Conservation (phyloP, 2,113 vertebrate species). For the Zosterops hypoxanthus region DNA sequence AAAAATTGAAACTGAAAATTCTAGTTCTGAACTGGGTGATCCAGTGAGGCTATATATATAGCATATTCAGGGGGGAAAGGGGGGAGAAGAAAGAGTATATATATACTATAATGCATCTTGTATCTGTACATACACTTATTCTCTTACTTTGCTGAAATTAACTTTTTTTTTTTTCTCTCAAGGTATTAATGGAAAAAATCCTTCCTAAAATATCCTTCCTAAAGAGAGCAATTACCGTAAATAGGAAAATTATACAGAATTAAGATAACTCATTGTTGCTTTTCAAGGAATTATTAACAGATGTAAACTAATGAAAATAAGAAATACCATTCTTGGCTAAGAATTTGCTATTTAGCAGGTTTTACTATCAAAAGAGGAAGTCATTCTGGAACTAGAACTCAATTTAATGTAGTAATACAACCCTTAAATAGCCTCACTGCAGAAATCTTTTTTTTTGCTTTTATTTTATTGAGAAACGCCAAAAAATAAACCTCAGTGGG, state of each 20-base stretch:
- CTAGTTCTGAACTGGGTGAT: background rate
- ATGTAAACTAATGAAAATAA: background rate
- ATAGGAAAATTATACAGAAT: background rate
- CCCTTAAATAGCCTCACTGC: background rate
- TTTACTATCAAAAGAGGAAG: background rate
- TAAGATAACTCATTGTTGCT: background rate
- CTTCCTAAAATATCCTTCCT: background rate
- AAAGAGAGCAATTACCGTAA: background rate
- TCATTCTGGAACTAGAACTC: background rate
- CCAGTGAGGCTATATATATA: background rate
- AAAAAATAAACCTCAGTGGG: background rate
- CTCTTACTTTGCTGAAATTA: background rate
- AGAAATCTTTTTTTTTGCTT: background rate
- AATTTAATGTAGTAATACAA: background rate
- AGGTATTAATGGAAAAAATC: background rate
- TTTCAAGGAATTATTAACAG: background rate
- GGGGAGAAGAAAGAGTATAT: background rate
- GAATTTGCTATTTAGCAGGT: background rate
- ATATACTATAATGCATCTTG: background rate
- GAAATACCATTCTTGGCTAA: background rate
- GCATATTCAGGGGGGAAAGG: accelerated
- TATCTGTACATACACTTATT: background rate
- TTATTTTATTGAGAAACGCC: background rate
- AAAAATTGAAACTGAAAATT: background rate
- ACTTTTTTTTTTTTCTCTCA: background rate